Evolutionary conservation across 2,797 vertebrate species (phyloP), one percentile per base, ranked within the genome.

Genomic region (Arctocebus calabarensis): DNA sequence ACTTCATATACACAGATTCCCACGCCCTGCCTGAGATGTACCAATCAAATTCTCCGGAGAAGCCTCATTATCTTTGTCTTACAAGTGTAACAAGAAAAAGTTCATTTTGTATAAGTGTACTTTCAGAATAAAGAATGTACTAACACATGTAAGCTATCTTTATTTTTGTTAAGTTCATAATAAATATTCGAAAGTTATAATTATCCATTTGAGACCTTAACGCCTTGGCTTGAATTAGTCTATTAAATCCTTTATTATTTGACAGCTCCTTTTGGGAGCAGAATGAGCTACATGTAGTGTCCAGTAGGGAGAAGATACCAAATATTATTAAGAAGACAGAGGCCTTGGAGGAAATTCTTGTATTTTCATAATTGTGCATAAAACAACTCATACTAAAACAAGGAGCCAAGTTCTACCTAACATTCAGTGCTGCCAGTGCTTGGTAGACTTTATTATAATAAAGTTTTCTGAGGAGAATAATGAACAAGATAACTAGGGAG

Each of bases 321-420:
- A 86, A 20, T 37, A 34, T 79, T 29, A 32, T 32, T 81, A 23
- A 57, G n/a, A 75, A 52, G 52, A 25, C 6, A 79, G 45, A 62
- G 25, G 5, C 16, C 43, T 2, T 82, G 1, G 6, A 74, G 22
- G 14, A 20, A 79, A 81, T 62, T 62, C 19, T 78, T 48, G 20
- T 9, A 40, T 66, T 89, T 94, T 70, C 57, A 68, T 0, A 91
- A 57, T 12, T 34, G 0, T 71, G 0, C 59, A 29, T 85, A 59
- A 75, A 70, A 23, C 4, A 23, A 12, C 4, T 87, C 5, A 12
- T 66, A 2, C 8, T 74, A 71, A 88, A 62, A 9, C 68, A 70
- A 40, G 3, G 22, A 27, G 0, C 0, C 12, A 68, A 3, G 0
- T 0, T 57, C 4, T 20, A 52, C 2, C 19, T 62, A 68, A 40